A percentile compares a stretch with the other conserved stretches of the same genome.
Conservation (phyloP, 2,113 vertebrate genomes). For the Cyphomyrus plagiostoma region DNA sequence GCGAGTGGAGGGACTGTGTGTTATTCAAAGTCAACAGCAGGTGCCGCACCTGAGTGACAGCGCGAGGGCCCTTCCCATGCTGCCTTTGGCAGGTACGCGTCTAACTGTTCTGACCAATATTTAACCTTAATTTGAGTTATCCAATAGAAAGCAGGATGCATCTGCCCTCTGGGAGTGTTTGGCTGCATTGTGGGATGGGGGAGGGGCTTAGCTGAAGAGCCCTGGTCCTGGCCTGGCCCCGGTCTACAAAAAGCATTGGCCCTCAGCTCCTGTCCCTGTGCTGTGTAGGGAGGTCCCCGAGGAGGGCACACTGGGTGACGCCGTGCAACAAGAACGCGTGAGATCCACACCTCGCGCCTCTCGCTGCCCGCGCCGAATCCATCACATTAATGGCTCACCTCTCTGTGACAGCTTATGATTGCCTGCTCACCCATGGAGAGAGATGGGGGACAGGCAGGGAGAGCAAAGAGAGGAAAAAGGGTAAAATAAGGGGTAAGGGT, state of each 20-base stretch:
- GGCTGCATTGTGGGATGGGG: neutral
- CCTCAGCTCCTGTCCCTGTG: neutral
- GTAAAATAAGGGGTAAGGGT: slow-evolving; percentile 24
- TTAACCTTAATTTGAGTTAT: neutral
- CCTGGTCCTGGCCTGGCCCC: neutral
- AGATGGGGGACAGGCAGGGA: neutral
- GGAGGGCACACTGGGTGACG: neutral
- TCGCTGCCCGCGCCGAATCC: slow-evolving; percentile 57
- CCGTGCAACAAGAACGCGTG: neutral
- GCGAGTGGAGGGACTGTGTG: neutral
- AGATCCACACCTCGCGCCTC: slow-evolving; percentile 40
- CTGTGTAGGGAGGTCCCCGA: neutral
- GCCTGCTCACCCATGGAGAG: slow-evolving; percentile 41
- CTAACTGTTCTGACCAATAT: neutral
- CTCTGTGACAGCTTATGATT: slow-evolving; percentile 60
- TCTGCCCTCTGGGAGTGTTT: neutral
- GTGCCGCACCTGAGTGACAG: neutral
- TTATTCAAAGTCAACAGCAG: neutral
- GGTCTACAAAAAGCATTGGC: neutral
- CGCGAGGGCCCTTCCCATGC: neutral
- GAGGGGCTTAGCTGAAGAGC: neutral
- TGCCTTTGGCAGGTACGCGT: neutral
- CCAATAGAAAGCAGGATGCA: neutral
- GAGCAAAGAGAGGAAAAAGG: neutral
- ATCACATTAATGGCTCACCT: slow-evolving; percentile 65